Evolutionary conservation across 2,113 vertebrate genomes (phyloP).

Genomic region (Gorsachius goisagi): DNA sequence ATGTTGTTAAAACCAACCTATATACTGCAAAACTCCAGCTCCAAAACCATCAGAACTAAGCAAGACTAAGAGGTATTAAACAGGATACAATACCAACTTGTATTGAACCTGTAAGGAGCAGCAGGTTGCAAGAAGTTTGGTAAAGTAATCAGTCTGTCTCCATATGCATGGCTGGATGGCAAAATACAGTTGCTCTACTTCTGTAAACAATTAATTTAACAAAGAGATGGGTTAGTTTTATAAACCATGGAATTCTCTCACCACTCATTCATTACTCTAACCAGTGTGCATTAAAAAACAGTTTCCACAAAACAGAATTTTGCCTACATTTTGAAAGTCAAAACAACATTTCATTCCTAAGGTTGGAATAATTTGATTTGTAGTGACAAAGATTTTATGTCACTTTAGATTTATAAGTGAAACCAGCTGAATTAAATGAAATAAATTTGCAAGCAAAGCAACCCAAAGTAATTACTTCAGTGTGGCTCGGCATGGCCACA

Average conservation of each 20-base stretch:
- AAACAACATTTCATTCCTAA: not conserved
- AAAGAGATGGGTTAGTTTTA: not conserved
- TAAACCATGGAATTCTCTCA: not conserved
- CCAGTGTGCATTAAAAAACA: not conserved
- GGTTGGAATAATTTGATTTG: conserved; percentile 1
- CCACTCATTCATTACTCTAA: not conserved
- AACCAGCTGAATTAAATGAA: conserved; percentile 14
- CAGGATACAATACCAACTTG: not conserved
- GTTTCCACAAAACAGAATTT: not conserved
- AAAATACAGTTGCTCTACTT: not conserved
- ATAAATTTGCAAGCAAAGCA: not conserved
- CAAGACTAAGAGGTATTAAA: not conserved
- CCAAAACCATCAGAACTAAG: not conserved
- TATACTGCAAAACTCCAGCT: not conserved
- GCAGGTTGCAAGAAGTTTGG: not conserved
- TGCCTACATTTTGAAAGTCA: not conserved
- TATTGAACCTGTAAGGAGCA: not conserved
- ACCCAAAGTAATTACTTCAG: not conserved
- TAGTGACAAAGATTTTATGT: conserved; percentile 21
- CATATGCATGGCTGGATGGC: not conserved
- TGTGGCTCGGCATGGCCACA: not conserved
- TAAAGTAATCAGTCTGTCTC: not conserved
- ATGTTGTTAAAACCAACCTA: not conserved
- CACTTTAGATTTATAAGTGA: conserved; percentile 10
- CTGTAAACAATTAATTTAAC: not conserved